A percentile compares a stretch with the other conserved stretches of the same genome.
phyloP scores from a whole-genome alignment of 1,140 invertebrate species.

The Lordiphosa mommai region DNA sequence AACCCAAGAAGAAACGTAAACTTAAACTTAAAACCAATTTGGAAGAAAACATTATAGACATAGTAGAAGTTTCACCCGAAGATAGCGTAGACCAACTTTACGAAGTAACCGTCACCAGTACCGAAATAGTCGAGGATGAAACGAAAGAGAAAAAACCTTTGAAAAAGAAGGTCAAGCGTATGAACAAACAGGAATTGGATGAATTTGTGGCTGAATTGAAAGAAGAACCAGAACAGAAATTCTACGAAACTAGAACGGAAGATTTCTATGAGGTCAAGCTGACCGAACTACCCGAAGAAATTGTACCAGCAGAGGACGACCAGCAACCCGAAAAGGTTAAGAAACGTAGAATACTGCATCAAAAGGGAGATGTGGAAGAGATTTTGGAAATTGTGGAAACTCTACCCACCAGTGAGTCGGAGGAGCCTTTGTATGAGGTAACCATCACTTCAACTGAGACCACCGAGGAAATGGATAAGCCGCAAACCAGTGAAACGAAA shows the following conservation, averaged over 20 bases:
- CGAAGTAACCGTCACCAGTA: constrained; percentile 50
- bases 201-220: constrained; percentile 53
- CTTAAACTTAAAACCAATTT: constrained; percentile 75
- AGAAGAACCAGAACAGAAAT: constrained; percentile 54
- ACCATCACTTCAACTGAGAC: constrained; percentile 57
- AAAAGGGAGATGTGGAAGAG: constrained; percentile 50
- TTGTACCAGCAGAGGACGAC: constrained; percentile 45
- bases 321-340: constrained; percentile 29
- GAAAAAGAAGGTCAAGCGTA: constrained; percentile 60
- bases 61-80: constrained; percentile 70
- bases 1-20: constrained; percentile 77
- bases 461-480: constrained; percentile 4
- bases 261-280: constrained; percentile 73
- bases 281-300: constrained; percentile 46
- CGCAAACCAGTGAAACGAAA: constrained; percentile 38
- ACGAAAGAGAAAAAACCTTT: constrained; percentile 40
- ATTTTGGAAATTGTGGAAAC: constrained; percentile 70
- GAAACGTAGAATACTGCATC: constrained; percentile 57
- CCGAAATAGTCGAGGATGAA: constrained; percentile 34
- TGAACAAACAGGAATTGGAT: constrained; percentile 63
- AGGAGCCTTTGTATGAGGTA: constrained; percentile 74
- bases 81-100: constrained; percentile 38
- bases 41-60: constrained; percentile 79
- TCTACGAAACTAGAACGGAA: constrained; percentile 38
- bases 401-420: constrained; percentile 44